Evolutionary conservation across 2,888 invertebrate genomes (phyloP).

Genomic region (Nephrotoma guestfalica): DNA sequence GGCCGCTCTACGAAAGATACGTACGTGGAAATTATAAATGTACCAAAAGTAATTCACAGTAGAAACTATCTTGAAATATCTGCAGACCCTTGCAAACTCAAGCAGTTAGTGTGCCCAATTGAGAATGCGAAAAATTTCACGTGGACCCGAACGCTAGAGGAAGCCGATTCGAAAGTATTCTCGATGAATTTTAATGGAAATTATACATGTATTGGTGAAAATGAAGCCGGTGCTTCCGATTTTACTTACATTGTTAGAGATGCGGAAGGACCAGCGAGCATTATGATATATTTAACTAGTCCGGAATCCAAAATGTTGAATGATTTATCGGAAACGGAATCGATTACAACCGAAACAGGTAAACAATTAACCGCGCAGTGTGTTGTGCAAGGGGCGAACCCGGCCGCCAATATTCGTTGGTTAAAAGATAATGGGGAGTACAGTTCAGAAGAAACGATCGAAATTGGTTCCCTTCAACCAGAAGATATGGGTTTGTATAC

Average conservation of each 20-base stretch:
- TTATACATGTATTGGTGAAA: not conserved
- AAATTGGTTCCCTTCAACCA: not conserved
- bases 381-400: not conserved
- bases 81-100: not conserved
- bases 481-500: not conserved
- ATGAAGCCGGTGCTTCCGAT: not conserved
- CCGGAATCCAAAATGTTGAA: not conserved
- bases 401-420: not conserved
- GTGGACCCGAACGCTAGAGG: not conserved
- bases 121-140: not conserved
- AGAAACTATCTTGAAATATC: not conserved
- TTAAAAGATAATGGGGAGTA: not conserved
- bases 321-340: not conserved
- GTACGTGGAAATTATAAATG: not conserved
- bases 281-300: not conserved
- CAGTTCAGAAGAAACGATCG: not conserved
- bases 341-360: not conserved
- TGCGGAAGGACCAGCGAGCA: not conserved
- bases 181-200: not conserved
- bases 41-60: not conserved
- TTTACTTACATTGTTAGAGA: not conserved
- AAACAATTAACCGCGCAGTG: not conserved
- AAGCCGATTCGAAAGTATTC: not conserved
- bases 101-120: not conserved
- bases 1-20: not conserved